A percentile compares a stretch with the other conserved stretches of the same genome.
These are phyloP conservation scores for Riptortus pedestris DNA, from an alignment of 1,140 invertebrate genomes.

Conservation along the genomic window DNA sequence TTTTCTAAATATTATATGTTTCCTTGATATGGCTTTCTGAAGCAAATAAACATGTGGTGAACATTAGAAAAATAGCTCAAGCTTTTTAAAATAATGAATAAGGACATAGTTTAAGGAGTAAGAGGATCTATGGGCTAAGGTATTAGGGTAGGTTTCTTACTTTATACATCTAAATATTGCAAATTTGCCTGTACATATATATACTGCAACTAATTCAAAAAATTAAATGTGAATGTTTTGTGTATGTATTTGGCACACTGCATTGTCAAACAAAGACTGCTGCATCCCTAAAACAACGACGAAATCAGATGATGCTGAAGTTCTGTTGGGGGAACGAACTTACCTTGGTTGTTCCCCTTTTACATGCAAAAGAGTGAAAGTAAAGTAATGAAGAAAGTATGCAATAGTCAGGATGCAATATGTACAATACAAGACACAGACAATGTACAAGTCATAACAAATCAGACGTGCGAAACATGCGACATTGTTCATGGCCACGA, in stretches of 20 bases:
- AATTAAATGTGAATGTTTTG: no score
- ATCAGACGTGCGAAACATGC: conserved; percentile 28
- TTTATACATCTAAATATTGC: no score
- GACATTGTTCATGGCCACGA: conserved; percentile 19
- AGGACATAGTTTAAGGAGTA: no score
- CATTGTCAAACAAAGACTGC: conserved; percentile 12
- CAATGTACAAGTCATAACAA: conserved; percentile 22
- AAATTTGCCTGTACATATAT: no score
- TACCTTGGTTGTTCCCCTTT: conserved; percentile 25
- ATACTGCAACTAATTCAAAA: no score
- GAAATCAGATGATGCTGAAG: conserved; percentile 20
- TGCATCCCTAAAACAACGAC: conserved; percentile 7
- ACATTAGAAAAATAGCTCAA: no score
- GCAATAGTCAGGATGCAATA: conserved; percentile 26
- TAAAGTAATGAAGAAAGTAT: conserved; percentile 21
- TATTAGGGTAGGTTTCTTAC: no score
- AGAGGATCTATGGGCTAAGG: no score
- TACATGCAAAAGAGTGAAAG: conserved; percentile 20
- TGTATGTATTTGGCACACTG: not conserved
- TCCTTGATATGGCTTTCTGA: no score
- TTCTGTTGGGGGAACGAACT: conserved; percentile 22
- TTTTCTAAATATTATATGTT: no score
- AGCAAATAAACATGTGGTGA: no score
- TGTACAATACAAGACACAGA: conserved; percentile 23
- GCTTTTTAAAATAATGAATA: no score